A percentile compares a stretch with the other conserved stretches of the same genome.
Conservation (phyloP, 2,888 invertebrate genomes). For the Napeogenes sylphis region DNA sequence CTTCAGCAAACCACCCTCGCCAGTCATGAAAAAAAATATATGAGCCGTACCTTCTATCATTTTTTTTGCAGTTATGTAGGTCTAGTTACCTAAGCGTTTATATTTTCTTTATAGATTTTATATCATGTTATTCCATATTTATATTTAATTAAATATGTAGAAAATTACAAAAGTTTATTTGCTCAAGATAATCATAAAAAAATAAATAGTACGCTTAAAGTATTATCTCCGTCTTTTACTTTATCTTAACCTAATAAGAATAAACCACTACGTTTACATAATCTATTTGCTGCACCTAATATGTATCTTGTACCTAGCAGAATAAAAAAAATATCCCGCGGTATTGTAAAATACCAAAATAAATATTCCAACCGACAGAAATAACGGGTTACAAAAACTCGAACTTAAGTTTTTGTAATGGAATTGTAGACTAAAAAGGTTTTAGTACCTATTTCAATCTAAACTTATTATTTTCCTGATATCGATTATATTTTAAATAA, state of each 20-base stretch:
- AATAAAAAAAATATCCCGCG: neutral
- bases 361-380: too few relatives aligned
- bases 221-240: slow-evolving; percentile 30
- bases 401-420: too few relatives aligned
- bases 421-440: too few relatives aligned
- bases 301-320: too few relatives aligned
- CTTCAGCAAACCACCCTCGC: slow-evolving; percentile 58
- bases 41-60: slow-evolving; percentile 26
- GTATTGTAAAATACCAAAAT: too few relatives aligned
- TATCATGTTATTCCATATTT: slow-evolving; percentile 73
- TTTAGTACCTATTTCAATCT: too few relatives aligned
- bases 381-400: too few relatives aligned
- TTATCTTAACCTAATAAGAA: slow-evolving; percentile 19
- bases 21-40: slow-evolving; percentile 59
- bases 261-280: neutral
- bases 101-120: slow-evolving; percentile 76
- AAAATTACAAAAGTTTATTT: slow-evolving; percentile 70
- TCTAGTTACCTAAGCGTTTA: slow-evolving; percentile 70
- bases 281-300: neutral
- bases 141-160: slow-evolving; percentile 68
- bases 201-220: slow-evolving; percentile 38
- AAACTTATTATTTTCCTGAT: too few relatives aligned
- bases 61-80: slow-evolving; percentile 19
- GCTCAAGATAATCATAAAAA: slow-evolving; percentile 70
- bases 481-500: too few relatives aligned